phyloP scores from a whole-genome alignment of 2,113 vertebrate species.

The Lichenostomus cassidix region DNA sequence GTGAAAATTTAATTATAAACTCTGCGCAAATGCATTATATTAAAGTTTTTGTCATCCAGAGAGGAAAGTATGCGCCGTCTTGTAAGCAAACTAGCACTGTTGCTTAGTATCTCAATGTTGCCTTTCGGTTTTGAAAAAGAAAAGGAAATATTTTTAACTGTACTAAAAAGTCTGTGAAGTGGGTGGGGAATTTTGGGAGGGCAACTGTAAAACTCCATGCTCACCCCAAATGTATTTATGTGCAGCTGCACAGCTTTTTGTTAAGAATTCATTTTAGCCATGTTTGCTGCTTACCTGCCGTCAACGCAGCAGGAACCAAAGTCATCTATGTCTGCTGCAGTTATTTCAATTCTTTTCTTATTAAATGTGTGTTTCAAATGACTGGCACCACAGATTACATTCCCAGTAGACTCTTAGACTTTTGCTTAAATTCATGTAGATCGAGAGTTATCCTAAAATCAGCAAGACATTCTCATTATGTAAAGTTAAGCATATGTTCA shows the following conservation, averaged over 20 bases:
- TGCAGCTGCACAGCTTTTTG: background rate
- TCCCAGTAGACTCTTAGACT: background rate
- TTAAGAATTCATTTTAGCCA: background rate
- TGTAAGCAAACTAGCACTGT: accelerated
- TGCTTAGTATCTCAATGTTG: background rate
- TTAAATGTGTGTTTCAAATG: conserved; percentile 22
- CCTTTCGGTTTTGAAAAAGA: background rate
- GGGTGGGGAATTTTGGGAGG: background rate
- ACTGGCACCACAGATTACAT: background rate
- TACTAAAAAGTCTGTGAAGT: background rate
- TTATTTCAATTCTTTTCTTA: conserved; percentile 21
- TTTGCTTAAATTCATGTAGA: conserved; percentile 23
- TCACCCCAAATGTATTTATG: background rate
- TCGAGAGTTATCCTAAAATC: background rate
- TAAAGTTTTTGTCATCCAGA: background rate
- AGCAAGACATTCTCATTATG: conserved; percentile 18
- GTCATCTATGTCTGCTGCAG: background rate
- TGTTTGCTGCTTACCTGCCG: background rate
- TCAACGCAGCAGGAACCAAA: background rate
- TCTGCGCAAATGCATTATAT: background rate
- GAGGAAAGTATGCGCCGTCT: background rate
- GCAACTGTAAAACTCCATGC: background rate
- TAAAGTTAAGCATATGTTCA: conserved; percentile 39
- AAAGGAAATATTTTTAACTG: background rate
- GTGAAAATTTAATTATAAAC: background rate